phyloP scores from a whole-genome alignment of 2,113 vertebrate species.

The Cranoglanis bouderius region DNA sequence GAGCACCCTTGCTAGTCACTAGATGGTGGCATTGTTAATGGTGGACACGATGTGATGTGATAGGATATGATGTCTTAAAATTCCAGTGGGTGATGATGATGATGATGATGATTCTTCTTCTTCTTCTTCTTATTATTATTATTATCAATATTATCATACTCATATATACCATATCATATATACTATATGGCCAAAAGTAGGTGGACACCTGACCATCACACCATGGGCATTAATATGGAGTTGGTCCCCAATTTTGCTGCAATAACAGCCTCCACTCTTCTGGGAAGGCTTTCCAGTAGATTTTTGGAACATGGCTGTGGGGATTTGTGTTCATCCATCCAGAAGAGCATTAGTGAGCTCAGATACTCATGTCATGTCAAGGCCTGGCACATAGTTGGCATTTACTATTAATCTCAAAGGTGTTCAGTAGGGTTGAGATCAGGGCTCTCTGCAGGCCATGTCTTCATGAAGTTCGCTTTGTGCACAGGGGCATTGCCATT shows the following conservation, averaged over 20 bases:
- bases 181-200: neutral
- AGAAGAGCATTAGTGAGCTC: neutral
- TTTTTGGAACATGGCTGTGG: neutral
- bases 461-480: neutral
- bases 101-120: too few species aligned
- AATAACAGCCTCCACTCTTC: neutral
- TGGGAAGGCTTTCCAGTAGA: neutral
- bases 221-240: neutral
- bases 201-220: neutral
- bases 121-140: neutral
- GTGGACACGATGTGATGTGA: neutral
- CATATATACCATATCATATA: too few species aligned
- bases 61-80: neutral
- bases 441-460: neutral
- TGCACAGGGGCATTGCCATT: neutral
- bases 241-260: neutral
- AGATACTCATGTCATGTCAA: neutral
- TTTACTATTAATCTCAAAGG: neutral
- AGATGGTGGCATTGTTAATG: slow-evolving; percentile 55
- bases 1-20: slow-evolving; percentile 50
- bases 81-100: neutral
- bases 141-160: neutral
- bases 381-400: neutral
- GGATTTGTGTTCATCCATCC: neutral
- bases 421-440: neutral